Evolutionary conservation across 2,888 invertebrate species (phyloP), one percentile per base, ranked within the genome.

Genomic region (Imbricaverruca yamaguchii): DNA sequence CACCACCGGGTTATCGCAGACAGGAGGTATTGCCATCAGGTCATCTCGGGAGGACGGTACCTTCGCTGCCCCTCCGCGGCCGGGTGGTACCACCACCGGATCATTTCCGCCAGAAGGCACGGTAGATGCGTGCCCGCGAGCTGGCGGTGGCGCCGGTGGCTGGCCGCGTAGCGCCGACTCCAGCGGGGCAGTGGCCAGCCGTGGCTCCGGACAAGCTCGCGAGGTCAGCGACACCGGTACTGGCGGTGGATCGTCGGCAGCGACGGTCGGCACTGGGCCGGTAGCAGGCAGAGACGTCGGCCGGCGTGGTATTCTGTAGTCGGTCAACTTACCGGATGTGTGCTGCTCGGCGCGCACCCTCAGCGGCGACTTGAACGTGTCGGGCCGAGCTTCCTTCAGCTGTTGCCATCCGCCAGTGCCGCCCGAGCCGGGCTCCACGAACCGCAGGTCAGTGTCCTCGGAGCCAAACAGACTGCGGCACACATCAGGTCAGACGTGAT

Each of bases 401-500:
- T 57, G 78, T 15, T 25, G 78, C 78, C 78, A 78, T 56, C 78
- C 78, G 57, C 23, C 78, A n/a, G 78, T 78, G 23, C 78, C 78
- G 78, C 56, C 78, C 3, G 78, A 78, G 2, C n/a, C 56, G 3
- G 78, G 57, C 57, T 78, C 78, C 12, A 57, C 78, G 78, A 78
- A 78, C 3, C 84, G 83, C 63, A 83, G 81, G 80, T 84, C 84
- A 18, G 83, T 39, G 39, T 39, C 39, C 39, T 39, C 39, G 2
- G 39, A 39, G 39, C 39, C 39, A 39, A 39, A 39, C 39, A 39
- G 39, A 39, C 39, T 39, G 39, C 39, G 39, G 39, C 39, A 39
- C 39, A 39, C 39, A 1, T 39, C 39, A 39, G 39, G 39, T 39
- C 39, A 39, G 39, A 39, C 39, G 39, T 39, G 39, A 39, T 4